These are phyloP conservation scores for Urocynchramus pylzowi DNA, from an alignment of 2,113 vertebrate genomes.

Conservation along the genomic window DNA sequence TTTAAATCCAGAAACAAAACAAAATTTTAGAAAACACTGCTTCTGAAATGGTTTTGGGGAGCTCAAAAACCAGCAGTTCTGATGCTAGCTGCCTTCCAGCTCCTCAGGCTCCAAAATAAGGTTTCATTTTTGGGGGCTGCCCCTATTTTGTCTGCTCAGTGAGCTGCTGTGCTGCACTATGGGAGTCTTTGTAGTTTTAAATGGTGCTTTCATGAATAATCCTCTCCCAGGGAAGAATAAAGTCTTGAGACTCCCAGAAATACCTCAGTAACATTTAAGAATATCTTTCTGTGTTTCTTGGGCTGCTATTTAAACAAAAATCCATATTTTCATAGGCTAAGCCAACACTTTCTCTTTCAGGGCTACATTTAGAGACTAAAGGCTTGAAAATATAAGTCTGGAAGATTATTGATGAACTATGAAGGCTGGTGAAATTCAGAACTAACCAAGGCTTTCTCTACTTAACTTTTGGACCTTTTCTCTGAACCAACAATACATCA, in stretches of 20 bases:
- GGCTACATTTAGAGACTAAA: neutral
- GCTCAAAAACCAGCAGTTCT: neutral
- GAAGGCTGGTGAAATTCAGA: neutral
- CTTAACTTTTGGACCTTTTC: neutral
- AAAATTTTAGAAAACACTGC: neutral
- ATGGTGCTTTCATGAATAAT: neutral
- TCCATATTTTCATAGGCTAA: neutral
- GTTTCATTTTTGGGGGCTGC: neutral
- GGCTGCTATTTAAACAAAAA: neutral
- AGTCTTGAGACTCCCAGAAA: neutral
- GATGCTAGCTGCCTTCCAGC: neutral
- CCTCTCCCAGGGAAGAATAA: neutral
- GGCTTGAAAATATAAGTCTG: neutral
- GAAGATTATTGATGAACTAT: neutral
- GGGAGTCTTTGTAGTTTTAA: neutral
- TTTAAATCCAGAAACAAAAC: neutral
- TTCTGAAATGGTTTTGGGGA: neutral
- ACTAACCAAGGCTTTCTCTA: neutral
- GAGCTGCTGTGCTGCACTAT: neutral
- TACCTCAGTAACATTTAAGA: neutral
- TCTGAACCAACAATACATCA: neutral
- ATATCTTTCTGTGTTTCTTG: neutral
- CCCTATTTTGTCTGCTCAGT: neutral
- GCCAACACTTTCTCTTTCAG: neutral
- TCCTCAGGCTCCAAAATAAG: neutral